phyloP scores from a whole-genome alignment of 2,797 vertebrate genomes.

The Masticophis lateralis region DNA sequence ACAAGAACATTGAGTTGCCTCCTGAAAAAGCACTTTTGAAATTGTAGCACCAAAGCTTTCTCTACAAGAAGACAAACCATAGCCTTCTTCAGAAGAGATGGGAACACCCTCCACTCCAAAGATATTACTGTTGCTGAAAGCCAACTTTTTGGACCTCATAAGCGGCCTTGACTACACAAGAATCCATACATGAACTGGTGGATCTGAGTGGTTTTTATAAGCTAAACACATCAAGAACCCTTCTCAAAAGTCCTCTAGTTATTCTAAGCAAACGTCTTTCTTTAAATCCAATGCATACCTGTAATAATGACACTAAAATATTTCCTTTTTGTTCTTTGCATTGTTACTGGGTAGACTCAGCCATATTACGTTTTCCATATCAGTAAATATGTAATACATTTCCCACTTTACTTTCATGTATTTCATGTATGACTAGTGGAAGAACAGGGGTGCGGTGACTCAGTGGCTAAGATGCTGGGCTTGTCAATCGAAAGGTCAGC shows the following conservation, averaged over 20 bases:
- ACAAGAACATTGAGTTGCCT: too few relatives aligned
- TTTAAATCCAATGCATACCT: too few relatives aligned
- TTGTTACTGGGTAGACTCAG: background rate
- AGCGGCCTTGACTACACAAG: too few relatives aligned
- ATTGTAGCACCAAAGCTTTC: background rate
- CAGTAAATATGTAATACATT: background rate
- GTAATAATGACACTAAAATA: too few relatives aligned
- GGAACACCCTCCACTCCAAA: background rate
- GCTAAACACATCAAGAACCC: too few relatives aligned
- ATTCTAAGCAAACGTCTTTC: too few relatives aligned
- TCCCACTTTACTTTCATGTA: background rate
- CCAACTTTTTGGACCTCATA: background rate
- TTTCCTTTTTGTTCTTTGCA: background rate
- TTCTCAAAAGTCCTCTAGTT: too few relatives aligned
- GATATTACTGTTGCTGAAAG: background rate
- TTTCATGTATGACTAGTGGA: background rate
- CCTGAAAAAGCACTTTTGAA: too few relatives aligned
- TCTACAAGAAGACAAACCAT: background rate
- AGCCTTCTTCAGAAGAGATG: background rate
- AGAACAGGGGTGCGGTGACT: background rate
- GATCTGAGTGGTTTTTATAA: too few relatives aligned
- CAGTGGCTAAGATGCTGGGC: too few relatives aligned
- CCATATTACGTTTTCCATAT: background rate
- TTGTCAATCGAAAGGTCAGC: too few relatives aligned
- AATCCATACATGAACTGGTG: too few relatives aligned